Percentiles rank a stretch among this genome's conserved stretches.
Evolutionary conservation across 1,140 invertebrate genomes (phyloP).

Genomic region (Apis laboriosa): DNA sequence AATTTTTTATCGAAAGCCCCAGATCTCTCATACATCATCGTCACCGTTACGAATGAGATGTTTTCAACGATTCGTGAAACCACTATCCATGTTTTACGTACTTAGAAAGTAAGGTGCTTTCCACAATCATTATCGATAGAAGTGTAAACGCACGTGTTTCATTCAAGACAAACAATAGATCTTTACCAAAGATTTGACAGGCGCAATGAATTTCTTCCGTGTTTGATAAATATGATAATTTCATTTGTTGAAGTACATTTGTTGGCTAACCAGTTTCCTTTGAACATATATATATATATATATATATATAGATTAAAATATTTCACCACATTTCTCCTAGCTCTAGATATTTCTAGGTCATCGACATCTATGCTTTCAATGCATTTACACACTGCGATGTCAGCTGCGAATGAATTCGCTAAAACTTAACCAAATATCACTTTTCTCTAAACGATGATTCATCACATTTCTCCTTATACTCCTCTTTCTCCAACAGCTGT

Average conservation of each 20-base stretch:
- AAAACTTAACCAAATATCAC: neutral
- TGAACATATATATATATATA: neutral
- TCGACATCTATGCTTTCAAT: conserved; percentile 3
- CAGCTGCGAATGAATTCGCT: conserved; percentile 9
- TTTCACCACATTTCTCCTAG: conserved; percentile 33
- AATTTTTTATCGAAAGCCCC: conserved; percentile 57
- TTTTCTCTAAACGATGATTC: conserved; percentile 3
- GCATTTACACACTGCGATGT: neutral
- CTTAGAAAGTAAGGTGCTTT: conserved; percentile 75
- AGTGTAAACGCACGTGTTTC: conserved; percentile 22
- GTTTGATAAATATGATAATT: conserved; percentile 3
- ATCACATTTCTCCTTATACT: neutral
- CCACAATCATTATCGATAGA: conserved; percentile 47
- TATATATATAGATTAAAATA: neutral
- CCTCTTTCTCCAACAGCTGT: neutral
- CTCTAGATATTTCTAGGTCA: conserved; percentile 29
- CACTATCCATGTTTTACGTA: conserved; percentile 60
- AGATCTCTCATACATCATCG: conserved; percentile 60
- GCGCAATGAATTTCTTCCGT: neutral
- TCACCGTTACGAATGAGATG: conserved; percentile 60
- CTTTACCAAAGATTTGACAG: neutral
- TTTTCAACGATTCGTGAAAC: conserved; percentile 61
- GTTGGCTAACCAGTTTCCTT: neutral
- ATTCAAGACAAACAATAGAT: conserved; percentile 35
- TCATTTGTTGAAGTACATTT: neutral